Evolutionary conservation across 2,113 vertebrate genomes (phyloP), one percentile per base, ranked within the genome.

Genomic region (Bubo scandiacus): DNA sequence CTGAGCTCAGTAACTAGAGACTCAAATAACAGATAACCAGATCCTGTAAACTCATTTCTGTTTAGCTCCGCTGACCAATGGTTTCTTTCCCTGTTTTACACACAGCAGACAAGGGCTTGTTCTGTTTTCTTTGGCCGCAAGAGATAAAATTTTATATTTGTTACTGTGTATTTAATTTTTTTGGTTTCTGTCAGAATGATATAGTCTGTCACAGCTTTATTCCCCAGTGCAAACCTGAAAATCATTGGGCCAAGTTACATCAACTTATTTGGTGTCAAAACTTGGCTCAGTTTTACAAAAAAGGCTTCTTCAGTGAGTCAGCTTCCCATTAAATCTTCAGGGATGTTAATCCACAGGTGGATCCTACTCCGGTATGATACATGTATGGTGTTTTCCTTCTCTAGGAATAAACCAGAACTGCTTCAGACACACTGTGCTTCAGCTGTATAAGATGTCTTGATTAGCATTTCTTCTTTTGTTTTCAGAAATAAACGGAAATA

Each of bases 381-480:
- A 65, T 5, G 45, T 12, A 15, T 8, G 42, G 62, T 49, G 43
- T 77, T 92, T 81, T 80, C 84, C 89, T 96, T 86, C 72, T 86
- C 90, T 40, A 70, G 83, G 43, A 90, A 86, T 92, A 49, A 88
- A 94, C 68, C 42, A 67, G 54, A 67, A 38, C 43, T 40, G 67
- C 88, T 92, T 86, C 78, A 93, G 77, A 92, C 63, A 63, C 42
- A 59, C 38, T 45, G 32, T 22, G 74, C 67, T 91, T 57, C 75
- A 81, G 47, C 43, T 55, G 81, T 13, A 72, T 52, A 47, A 86
- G 88, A 92, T 42, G 32, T 66, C 81, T 90, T 1, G 1, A 86
- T 93, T 86, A 88, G 57, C 63, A 68, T 62, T 94, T 88, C 78
- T 94, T 83, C 51, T 27, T 81, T 91, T 72, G 88, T 77, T 92